Percentiles rank a stretch among this genome's conserved stretches.
Conservation (phyloP, 2,888 invertebrate species). For the Nemapogon koenigi region DNA sequence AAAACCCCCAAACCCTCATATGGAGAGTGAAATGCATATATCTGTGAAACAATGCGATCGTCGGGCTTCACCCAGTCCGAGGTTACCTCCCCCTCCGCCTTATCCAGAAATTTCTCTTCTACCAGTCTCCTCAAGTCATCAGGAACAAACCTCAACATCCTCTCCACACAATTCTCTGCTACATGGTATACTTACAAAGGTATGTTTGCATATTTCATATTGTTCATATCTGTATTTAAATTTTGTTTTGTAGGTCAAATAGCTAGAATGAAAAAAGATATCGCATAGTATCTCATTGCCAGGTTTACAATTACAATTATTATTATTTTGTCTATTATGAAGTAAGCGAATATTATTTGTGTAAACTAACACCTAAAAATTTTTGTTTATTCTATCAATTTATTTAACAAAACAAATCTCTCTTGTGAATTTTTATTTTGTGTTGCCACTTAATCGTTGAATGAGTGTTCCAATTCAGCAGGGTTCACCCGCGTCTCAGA, state of each 20-base stretch:
- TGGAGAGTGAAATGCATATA: slow-evolving; percentile 23
- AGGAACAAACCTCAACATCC: slow-evolving; percentile 28
- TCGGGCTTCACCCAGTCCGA: slow-evolving; percentile 33
- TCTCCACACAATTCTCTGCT: slow-evolving; percentile 70
- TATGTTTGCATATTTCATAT: slow-evolving; percentile 17
- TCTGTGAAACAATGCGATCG: slow-evolving; percentile 31
- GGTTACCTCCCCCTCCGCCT: slow-evolving; percentile 68
- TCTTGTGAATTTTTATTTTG: background rate
- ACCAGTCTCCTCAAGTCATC: slow-evolving; percentile 64
- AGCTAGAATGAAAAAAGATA: no score
- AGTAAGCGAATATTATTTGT: no score
- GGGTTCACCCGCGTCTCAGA: slow-evolving; percentile 63
- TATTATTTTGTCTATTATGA: no score
- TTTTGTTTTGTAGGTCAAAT: no score
- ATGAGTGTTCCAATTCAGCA: slow-evolving; percentile 63
- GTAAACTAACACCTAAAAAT: no score
- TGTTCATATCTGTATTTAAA: no score
- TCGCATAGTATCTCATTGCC: no score
- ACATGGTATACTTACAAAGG: slow-evolving; percentile 81
- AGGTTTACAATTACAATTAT: no score
- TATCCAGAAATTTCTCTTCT: slow-evolving; percentile 83
- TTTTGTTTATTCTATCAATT: background rate
- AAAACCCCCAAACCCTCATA: slow-evolving; percentile 19
- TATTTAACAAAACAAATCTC: background rate
- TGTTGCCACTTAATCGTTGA: no score